Base-by-base conservation (phyloP, 2,888 invertebrate genomes). In the Rotaria magnacalcarata region DNA sequence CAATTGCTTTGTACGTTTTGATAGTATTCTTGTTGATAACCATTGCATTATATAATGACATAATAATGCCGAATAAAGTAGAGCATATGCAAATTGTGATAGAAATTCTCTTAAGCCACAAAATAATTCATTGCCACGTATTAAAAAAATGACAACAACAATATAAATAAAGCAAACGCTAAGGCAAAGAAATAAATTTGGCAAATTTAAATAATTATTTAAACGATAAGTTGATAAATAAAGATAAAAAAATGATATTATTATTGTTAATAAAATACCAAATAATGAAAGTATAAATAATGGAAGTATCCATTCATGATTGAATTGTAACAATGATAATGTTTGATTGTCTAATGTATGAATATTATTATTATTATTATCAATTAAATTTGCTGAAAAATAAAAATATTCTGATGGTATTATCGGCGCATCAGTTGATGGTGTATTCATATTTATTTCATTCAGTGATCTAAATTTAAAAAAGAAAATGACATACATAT, bases 31-130 rank as follows among this genome's bases (percentile, higher is more conserved):
- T n/a, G 80, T 10, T n/a, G 24, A 47, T 47, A 80, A 47, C 80
- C 80, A 80, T 80, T 80, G 24, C 80, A 80, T 80, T n/a, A 80
- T 80, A 47, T 80, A 80, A 80, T 47, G 80, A n/a, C 47, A 80
- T 43, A 80, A n/a, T n/a, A 80, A 47, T 11, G 80, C 24, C n/a
- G 80, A 80, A 80, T 47, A 80, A 1, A 80, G n/a, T n/a, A 80
- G 1, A 47, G 10, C 80, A 80, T 80, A 80, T 43, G 47, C 47
- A 41, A 80, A 80, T 80, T 80, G 80, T 47, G 80, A 80, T 47
- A 80, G 24, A 80, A 80, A 80, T 80, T 80, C 80, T 80, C 80
- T 24, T 47, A 80, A 47, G 24, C 80, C 34, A 47, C 80, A 80
- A n/a, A 80, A 47, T 43, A 80, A 24, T 80, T 80, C 80, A n/a